Conservation (phyloP, 2,113 vertebrate species). For the Sturnus vulgaris region DNA sequence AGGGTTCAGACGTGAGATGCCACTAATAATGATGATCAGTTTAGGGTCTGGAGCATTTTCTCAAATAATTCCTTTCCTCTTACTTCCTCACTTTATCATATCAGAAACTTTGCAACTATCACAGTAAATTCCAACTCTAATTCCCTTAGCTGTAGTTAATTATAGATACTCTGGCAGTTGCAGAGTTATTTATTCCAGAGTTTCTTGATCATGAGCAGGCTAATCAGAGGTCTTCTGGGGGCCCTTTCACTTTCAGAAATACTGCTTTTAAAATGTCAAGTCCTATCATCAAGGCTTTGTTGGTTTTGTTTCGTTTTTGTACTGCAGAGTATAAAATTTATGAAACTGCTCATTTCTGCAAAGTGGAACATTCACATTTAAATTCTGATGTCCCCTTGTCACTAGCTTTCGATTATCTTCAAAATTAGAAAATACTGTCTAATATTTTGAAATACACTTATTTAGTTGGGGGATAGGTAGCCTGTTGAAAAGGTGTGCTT, state of each 20-base stretch:
- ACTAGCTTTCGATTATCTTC: background rate
- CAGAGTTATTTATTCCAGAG: background rate
- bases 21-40: background rate
- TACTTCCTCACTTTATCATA: background rate
- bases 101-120: background rate
- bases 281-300: background rate
- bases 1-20: background rate
- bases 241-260: constrained; percentile 11
- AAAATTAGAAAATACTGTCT: background rate
- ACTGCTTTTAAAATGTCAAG: constrained; percentile 16
- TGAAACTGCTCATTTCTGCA: background rate
- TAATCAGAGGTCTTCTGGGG: background rate
- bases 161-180: background rate
- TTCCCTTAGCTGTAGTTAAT: constrained; percentile 9
- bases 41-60: background rate
- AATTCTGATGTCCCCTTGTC: background rate
- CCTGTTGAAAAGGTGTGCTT: background rate
- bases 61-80: background rate
- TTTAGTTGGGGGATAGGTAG: background rate
- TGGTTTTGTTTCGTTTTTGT: background rate
- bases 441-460: background rate
- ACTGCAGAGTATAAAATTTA: background rate
- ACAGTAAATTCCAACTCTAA: background rate
- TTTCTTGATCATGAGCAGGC: background rate
- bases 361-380: background rate